Evolutionary conservation across 2,888 invertebrate genomes (phyloP).

Genomic region (Lepidocyrtoides sp.): DNA sequence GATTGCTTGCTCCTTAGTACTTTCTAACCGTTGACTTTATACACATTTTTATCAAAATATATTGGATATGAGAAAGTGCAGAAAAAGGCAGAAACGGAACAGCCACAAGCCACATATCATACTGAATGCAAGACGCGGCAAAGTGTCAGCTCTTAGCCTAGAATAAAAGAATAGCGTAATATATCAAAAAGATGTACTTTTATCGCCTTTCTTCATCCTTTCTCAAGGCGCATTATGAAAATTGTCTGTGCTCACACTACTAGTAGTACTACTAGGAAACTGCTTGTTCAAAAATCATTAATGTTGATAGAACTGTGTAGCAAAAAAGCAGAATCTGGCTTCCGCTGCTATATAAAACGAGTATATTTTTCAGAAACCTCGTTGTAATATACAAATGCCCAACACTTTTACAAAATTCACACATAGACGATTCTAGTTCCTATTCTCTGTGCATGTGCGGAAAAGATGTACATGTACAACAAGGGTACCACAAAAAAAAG

Average conservation of each 20-base stretch:
- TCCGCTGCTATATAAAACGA: too few relatives aligned
- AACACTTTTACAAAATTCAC: neutral
- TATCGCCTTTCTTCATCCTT: constrained; percentile 61
- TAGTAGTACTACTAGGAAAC: too few relatives aligned
- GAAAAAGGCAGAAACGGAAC: neutral
- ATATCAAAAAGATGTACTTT: constrained; percentile 72
- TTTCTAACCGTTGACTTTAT: neutral
- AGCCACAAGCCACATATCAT: constrained; percentile 10
- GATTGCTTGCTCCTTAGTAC: neutral
- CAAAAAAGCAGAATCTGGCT: neutral
- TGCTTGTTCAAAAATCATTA: constrained; percentile 38
- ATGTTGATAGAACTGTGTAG: neutral
- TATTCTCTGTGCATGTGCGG: neutral
- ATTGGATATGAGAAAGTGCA: neutral
- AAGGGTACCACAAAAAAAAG: constrained; percentile 58
- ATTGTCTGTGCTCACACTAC: neutral
- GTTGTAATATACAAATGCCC: too few relatives aligned
- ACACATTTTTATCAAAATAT: neutral
- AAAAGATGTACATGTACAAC: neutral
- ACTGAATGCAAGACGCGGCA: neutral
- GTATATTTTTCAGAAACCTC: neutral
- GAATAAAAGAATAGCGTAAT: constrained; percentile 69
- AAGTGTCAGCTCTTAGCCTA: constrained; percentile 57
- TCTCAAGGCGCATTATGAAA: constrained; percentile 56
- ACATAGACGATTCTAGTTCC: neutral